These are phyloP conservation scores for Euura lappo DNA, from an alignment of 1,140 invertebrate genomes.

Conservation along the genomic window DNA sequence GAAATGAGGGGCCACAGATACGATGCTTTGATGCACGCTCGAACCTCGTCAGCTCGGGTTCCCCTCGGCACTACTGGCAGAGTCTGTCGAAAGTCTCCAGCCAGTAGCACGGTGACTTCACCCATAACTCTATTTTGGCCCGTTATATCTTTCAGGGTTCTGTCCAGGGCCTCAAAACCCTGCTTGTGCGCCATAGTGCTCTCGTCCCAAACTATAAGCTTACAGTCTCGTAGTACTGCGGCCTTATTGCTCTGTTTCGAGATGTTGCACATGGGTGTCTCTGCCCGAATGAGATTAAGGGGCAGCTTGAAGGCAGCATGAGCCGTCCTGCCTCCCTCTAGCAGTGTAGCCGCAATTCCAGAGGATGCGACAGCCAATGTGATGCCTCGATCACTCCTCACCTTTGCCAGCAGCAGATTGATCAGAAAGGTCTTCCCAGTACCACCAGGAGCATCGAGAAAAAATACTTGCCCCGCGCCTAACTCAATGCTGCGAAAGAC, in stretches of 20 bases:
- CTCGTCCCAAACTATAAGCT: slow-evolving; percentile 36
- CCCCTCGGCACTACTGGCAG: slow-evolving; percentile 44
- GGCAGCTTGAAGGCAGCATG: slow-evolving; percentile 39
- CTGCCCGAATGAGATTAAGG: slow-evolving; percentile 31
- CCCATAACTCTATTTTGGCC: slow-evolving; percentile 28
- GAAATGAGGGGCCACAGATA: slow-evolving; percentile 30
- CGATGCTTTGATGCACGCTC: slow-evolving; percentile 46
- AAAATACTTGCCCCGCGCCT: slow-evolving; percentile 21
- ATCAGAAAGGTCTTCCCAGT: slow-evolving; percentile 39
- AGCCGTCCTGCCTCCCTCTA: slow-evolving; percentile 34
- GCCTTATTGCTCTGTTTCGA: slow-evolving; percentile 28
- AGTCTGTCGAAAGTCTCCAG: slow-evolving; percentile 51
- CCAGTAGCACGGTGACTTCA: slow-evolving; percentile 35
- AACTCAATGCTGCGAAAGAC: slow-evolving; percentile 11
- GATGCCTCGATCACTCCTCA: slow-evolving; percentile 13
- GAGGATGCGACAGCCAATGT: slow-evolving; percentile 33
- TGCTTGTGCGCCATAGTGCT: slow-evolving; percentile 41
- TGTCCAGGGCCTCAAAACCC: slow-evolving; percentile 34
- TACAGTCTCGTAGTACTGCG: slow-evolving; percentile 29
- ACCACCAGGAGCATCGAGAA: slow-evolving; percentile 33
- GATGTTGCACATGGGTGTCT: slow-evolving; percentile 37
- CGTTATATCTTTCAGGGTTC: slow-evolving; percentile 33
- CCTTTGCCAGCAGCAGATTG: slow-evolving; percentile 26
- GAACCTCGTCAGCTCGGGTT: slow-evolving; percentile 41
- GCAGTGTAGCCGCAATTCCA: slow-evolving; percentile 42